Evolutionary conservation across 2,797 vertebrate species (phyloP).

Genomic region (Gobionotothen gibberifrons): DNA sequence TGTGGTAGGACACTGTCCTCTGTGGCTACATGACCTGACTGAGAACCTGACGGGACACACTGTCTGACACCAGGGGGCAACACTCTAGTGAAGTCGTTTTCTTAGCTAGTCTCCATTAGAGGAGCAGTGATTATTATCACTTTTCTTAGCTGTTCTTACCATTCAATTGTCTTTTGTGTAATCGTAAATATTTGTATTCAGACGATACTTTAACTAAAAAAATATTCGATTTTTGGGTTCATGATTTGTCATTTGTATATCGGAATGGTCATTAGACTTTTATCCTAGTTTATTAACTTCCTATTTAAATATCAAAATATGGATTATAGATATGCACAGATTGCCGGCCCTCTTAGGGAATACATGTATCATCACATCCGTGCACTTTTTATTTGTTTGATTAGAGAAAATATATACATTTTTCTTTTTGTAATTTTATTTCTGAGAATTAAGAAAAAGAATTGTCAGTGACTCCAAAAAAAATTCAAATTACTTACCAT

Average conservation of each 20-base stretch:
- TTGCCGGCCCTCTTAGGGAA: constrained; percentile 25
- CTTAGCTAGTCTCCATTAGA: neutral
- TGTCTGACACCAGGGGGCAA: neutral
- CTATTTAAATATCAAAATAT: no score
- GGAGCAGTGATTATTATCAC: no score
- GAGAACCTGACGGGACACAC: constrained; percentile 32
- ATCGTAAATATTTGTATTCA: neutral
- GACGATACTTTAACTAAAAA: neutral
- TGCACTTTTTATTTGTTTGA: constrained; percentile 31
- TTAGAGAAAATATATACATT: no score
- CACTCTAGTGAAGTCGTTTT: neutral
- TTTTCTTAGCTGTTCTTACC: neutral
- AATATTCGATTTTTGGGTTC: neutral
- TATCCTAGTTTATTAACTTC: no score
- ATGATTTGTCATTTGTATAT: neutral
- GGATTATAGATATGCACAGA: no score
- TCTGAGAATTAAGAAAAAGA: no score
- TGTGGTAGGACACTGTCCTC: constrained; percentile 45
- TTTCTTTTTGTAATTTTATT: no score
- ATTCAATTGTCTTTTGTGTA: neutral
- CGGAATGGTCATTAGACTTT: neutral
- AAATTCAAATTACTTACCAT: neutral
- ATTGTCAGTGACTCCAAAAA: no score
- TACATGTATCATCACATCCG: constrained; percentile 47
- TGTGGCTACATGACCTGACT: constrained; percentile 36